A percentile compares a stretch with the other conserved stretches of the same genome.
phyloP scores from a whole-genome alignment of 2,888 invertebrate species.

The Melitaea athalia region DNA sequence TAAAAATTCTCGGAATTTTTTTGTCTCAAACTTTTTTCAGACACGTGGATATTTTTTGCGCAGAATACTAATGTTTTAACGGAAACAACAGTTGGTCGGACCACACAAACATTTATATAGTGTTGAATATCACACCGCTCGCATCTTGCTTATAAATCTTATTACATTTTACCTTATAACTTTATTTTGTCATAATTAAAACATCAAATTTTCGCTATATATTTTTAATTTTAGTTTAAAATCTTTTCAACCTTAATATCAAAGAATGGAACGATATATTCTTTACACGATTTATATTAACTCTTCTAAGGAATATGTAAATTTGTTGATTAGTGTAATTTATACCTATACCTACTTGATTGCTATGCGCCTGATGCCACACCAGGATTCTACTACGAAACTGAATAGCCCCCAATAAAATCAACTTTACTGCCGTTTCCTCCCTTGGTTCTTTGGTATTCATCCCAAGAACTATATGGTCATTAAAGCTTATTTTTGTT shows the following conservation, averaged over 20 bases:
- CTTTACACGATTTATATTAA: background rate
- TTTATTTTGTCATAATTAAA: background rate
- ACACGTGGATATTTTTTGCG: constrained; percentile 42
- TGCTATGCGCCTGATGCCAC: constrained; percentile 10
- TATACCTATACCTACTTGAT: constrained; percentile 12
- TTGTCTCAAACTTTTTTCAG: constrained; percentile 32
- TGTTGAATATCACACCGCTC: constrained; percentile 46
- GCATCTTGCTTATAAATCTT: constrained; percentile 36
- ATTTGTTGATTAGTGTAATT: constrained; percentile 11
- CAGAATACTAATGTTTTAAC: constrained; percentile 43
- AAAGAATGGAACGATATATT: background rate
- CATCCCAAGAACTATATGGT: constrained; percentile 70
- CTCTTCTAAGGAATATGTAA: constrained; percentile 9
- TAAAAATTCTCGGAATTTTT: constrained; percentile 22
- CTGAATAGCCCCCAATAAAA: constrained; percentile 70
- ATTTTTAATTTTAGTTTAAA: constrained; percentile 1
- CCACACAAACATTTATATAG: constrained; percentile 53
- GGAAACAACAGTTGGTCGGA: constrained; percentile 45
- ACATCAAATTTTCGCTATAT: background rate
- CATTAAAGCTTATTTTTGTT: constrained; percentile 56
- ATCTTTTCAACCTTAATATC: background rate
- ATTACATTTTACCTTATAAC: background rate
- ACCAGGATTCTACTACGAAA: constrained; percentile 17
- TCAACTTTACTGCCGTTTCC: constrained; percentile 75
- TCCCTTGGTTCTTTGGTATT: constrained; percentile 73